These are phyloP conservation scores for Pinna nobilis DNA, from an alignment of 1,140 invertebrate species.

Conservation along the genomic window DNA sequence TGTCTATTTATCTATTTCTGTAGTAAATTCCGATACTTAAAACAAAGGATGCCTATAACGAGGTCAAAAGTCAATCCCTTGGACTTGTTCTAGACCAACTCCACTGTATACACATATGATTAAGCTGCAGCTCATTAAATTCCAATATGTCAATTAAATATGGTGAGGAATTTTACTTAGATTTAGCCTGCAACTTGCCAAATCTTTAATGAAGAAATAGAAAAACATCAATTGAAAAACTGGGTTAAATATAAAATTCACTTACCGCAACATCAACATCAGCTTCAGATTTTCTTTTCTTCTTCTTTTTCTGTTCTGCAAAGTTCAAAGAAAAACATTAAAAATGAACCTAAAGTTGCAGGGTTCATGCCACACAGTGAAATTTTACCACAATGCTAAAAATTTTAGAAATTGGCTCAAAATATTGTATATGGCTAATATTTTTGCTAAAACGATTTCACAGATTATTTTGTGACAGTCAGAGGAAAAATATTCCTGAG, in stretches of 20 bases:
- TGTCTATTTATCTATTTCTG: no score
- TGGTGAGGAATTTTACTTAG: no score
- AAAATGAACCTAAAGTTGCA: background rate
- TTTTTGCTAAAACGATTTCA: background rate
- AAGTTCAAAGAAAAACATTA: background rate
- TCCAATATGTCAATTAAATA: no score
- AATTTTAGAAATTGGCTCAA: no score
- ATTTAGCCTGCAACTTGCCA: no score
- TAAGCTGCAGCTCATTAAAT: background rate
- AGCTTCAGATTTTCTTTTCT: constrained; percentile 32
- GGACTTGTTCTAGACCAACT: no score
- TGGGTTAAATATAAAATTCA: background rate
- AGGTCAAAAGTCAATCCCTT: no score
- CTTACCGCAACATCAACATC: constrained; percentile 46
- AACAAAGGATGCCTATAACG: no score
- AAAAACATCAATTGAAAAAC: no score
- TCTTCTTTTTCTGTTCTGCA: constrained; percentile 19
- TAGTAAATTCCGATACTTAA: background rate
- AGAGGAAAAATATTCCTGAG: no score
- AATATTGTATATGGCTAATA: background rate
- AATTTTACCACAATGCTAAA: background rate
- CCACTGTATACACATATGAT: background rate
- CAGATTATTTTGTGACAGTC: background rate
- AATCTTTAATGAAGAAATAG: no score
- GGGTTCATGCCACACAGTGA: background rate